phyloP scores from a whole-genome alignment of 2,113 vertebrate genomes.

The Dendrocopos noguchii region DNA sequence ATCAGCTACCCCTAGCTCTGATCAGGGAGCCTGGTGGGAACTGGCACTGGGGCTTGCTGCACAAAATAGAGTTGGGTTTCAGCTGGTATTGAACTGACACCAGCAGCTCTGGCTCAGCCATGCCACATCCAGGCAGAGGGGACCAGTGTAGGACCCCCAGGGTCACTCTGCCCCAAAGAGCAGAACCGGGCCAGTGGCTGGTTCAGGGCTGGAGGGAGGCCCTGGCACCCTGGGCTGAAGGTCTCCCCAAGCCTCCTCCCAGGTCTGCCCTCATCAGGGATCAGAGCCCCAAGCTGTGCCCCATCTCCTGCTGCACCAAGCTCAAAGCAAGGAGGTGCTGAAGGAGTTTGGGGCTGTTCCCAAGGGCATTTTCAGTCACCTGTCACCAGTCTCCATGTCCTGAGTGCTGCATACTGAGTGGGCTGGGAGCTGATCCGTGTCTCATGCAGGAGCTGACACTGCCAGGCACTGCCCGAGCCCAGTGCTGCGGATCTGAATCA shows the following conservation, averaged over 20 bases:
- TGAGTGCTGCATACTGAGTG: accelerated
- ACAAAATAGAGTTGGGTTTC: background rate
- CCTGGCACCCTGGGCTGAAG: background rate
- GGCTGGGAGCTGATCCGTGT: background rate
- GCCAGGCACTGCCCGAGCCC: background rate
- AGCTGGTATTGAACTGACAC: background rate
- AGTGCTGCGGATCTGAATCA: accelerated
- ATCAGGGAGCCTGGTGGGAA: background rate
- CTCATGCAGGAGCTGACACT: background rate
- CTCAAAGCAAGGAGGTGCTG: background rate
- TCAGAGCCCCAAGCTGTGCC: background rate
- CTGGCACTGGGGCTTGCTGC: background rate
- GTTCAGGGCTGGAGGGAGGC: accelerated
- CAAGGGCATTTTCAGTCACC: accelerated
- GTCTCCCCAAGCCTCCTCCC: background rate
- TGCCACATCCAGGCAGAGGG: background rate
- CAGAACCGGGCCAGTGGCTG: background rate
- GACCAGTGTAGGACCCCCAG: accelerated
- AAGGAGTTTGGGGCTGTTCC: background rate
- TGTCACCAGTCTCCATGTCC: accelerated
- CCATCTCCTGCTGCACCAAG: background rate
- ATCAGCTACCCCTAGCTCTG: slow-evolving; percentile 1
- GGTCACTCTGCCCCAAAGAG: background rate
- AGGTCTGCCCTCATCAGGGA: accelerated
- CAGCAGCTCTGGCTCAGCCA: background rate